A percentile compares a stretch with the other conserved stretches of the same genome.
These are phyloP conservation scores for Labroides dimidiatus DNA, from an alignment of 2,797 vertebrate genomes.

Conservation along the genomic window DNA sequence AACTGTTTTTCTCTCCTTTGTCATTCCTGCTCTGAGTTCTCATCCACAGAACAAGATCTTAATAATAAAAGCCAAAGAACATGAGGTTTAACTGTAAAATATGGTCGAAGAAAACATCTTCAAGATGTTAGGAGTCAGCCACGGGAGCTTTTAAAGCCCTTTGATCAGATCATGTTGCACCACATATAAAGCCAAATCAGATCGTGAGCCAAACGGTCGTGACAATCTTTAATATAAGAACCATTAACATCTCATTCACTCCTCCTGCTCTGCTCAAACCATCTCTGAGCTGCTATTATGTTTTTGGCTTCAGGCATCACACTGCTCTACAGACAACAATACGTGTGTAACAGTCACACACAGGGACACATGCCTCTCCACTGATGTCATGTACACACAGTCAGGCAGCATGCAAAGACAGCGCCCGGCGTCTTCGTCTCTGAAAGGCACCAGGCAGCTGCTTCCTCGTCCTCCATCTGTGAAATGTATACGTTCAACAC, in stretches of 20 bases:
- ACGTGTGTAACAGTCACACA: conserved; percentile 24
- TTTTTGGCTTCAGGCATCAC: conserved; percentile 13
- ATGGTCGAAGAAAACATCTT: conserved; percentile 29
- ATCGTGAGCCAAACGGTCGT: conserved; percentile 18
- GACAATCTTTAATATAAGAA: conserved; percentile 25
- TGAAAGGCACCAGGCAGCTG: conserved; percentile 63
- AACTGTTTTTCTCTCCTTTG: neutral
- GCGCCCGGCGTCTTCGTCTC: conserved; percentile 25
- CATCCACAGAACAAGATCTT: conserved; percentile 21
- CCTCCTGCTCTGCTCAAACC: neutral
- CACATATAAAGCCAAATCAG: conserved; percentile 21
- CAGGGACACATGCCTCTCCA: conserved; percentile 44
- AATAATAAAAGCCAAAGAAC: conserved; percentile 23
- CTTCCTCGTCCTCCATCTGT: conserved; percentile 62
- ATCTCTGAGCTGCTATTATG: conserved; percentile 36
- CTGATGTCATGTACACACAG: conserved; percentile 63
- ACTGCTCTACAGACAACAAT: conserved; percentile 42
- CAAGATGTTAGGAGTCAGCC: conserved; percentile 30
- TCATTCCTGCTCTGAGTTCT: conserved; percentile 13
- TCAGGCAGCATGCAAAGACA: conserved; percentile 49
- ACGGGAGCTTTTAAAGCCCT: conserved; percentile 18
- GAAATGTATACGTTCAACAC: conserved; percentile 57
- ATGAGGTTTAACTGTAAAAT: conserved; percentile 19
- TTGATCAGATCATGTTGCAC: conserved; percentile 36
- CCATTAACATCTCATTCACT: conserved; percentile 13